Evolutionary conservation across 1,140 invertebrate species (phyloP).

Genomic region (Heliconius eleuchia): DNA sequence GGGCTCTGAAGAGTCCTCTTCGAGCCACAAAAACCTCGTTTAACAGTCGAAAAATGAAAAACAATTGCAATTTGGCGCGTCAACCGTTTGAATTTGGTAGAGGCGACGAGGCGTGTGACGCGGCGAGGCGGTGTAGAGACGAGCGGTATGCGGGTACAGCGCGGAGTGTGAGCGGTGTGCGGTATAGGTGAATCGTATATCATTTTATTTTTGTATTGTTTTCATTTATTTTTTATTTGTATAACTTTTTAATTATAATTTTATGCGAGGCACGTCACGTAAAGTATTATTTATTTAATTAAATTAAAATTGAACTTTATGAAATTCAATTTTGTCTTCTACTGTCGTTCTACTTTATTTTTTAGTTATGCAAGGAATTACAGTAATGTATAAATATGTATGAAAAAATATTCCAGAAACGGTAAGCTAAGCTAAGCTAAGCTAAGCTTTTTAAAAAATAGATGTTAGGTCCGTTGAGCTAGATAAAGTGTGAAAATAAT

Average conservation of each 20-base stretch:
- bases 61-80: slow-evolving; percentile 71
- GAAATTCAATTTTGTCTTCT: too few relatives aligned
- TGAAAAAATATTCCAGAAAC: too few relatives aligned
- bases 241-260: neutral
- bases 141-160: slow-evolving; percentile 36
- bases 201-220: neutral
- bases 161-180: neutral
- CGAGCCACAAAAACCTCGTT: slow-evolving; percentile 60
- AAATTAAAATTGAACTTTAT: too few relatives aligned
- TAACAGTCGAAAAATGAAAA: slow-evolving; percentile 71
- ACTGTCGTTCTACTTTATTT: too few relatives aligned
- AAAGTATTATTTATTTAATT: too few relatives aligned
- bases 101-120: slow-evolving; percentile 59
- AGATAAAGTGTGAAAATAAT: too few relatives aligned
- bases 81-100: slow-evolving; percentile 70
- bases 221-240: neutral
- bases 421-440: too few relatives aligned
- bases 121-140: slow-evolving; percentile 44
- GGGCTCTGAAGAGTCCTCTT: slow-evolving; percentile 40
- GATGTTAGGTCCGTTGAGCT: too few relatives aligned
- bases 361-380: too few relatives aligned
- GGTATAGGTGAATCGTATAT: neutral
- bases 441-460: too few relatives aligned
- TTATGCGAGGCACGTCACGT: too few relatives aligned
- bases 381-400: too few relatives aligned